Base-by-base conservation (phyloP, 1,140 invertebrate species). In the Centruroides sculpturatus region DNA sequence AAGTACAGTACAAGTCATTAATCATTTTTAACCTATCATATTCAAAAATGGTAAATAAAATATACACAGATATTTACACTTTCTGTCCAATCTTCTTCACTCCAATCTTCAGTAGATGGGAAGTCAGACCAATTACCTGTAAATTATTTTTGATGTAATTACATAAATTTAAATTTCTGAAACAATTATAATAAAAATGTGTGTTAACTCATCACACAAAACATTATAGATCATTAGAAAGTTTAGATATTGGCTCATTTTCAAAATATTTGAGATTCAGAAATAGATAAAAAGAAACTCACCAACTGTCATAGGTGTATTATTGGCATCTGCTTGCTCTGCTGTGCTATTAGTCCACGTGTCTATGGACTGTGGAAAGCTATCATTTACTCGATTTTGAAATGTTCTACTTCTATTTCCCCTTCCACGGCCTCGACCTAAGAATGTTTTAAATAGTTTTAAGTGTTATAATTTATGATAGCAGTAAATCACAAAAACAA, bases 21-120 rank as follows among this genome's bases (percentile, higher is more conserved):
- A 23, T 23, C 23, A 23, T 23, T 23, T 23, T 23, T 23, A 23
- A 23, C 23, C 23, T 23, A 23, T 23, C 23, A 23, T 1, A 23
- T 23, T 23, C 23, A 23, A 23, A 23, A 23, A 23, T 23, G 23
- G 23, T 23, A 23, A 23, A 23, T 23, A 23, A 23, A 23, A 23
- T 23, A 23, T 23, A 23, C 1, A 23, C 23, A 23, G 23, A 23
- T 23, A 70, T 70, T 69, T 71, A 74, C 74, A 63, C 87, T 92
- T 59, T 90, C 90, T 10, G 89, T 90, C 77, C 92, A 95, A 71
- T 92, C 89, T 75, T 94, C 91, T 70, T 92, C 91, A 73, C 91
- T 90, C 92, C 91, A 94, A 69, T 94, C 89, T 75, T 91, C 87
- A 69, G 82, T 77, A 11, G 76, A 72, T 41, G 80, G 77, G 66